These are phyloP conservation scores for Hyperoplus lanceolatus DNA, from an alignment of 2,797 vertebrate species.

Conservation along the genomic window DNA sequence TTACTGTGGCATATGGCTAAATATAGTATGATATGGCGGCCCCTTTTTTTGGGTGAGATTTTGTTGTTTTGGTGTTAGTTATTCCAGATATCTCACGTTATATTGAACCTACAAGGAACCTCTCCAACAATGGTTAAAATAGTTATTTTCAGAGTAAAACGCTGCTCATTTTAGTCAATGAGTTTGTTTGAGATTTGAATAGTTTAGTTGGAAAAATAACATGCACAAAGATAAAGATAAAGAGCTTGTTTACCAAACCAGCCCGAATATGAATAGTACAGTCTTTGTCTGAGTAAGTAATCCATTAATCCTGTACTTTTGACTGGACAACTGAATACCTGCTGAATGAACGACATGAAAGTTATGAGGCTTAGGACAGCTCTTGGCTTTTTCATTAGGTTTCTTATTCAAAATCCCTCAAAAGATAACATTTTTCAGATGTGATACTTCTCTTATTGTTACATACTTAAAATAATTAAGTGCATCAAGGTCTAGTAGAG, in stretches of 20 bases:
- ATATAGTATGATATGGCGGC: neutral
- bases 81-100: neutral
- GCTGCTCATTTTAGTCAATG: neutral
- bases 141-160: neutral
- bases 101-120: neutral
- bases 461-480: neutral
- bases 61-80: neutral
- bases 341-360: no score
- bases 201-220: neutral
- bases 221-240: neutral
- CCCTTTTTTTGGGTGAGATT: no score
- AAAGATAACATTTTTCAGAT: no score
- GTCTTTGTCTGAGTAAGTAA: neutral
- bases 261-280: neutral
- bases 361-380: no score
- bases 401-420: neutral
- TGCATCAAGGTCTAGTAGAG: neutral
- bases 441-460: neutral
- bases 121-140: neutral
- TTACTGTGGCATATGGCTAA: neutral
- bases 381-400: neutral
- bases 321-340: conserved; percentile 7
- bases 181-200: neutral
- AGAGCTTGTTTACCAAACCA: neutral
- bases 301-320: conserved; percentile 24